Evolutionary conservation across 2,797 vertebrate species (phyloP).

Genomic region (Ispidina lecontei): DNA sequence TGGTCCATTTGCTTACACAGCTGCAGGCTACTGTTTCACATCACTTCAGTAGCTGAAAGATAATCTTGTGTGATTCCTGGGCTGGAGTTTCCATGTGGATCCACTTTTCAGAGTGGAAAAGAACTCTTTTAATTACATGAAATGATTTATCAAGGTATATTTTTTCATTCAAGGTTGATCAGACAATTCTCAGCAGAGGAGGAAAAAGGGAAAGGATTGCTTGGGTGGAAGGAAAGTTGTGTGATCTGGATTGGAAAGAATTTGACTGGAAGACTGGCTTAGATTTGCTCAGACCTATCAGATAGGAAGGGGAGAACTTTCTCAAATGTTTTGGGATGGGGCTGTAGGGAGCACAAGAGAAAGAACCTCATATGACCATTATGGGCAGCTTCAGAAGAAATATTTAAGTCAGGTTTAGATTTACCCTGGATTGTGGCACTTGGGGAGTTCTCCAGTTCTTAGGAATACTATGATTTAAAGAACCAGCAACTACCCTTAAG

Average conservation of each 20-base stretch:
- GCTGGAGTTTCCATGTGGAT: neutral
- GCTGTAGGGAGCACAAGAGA: neutral
- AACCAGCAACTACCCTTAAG: neutral
- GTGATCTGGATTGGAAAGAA: neutral
- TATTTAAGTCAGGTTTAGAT: neutral
- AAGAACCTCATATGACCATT: neutral
- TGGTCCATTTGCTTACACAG: constrained; percentile 15
- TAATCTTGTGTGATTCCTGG: neutral
- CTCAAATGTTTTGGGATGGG: neutral
- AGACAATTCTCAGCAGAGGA: neutral
- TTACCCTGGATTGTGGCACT: neutral
- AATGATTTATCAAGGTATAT: neutral
- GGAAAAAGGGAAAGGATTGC: neutral
- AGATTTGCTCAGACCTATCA: neutral
- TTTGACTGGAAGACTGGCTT: neutral
- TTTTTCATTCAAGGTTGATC: neutral
- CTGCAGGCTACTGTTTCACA: neutral
- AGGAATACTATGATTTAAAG: neutral
- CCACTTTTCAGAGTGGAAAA: neutral
- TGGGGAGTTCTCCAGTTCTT: neutral
- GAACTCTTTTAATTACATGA: neutral
- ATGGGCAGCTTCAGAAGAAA: neutral
- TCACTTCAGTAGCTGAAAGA: neutral
- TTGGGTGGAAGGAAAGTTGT: neutral
- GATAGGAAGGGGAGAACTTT: neutral